Evolutionary conservation across 2,113 vertebrate genomes (phyloP), one percentile per base, ranked within the genome.

Genomic region (Rhombomys opimus): DNA sequence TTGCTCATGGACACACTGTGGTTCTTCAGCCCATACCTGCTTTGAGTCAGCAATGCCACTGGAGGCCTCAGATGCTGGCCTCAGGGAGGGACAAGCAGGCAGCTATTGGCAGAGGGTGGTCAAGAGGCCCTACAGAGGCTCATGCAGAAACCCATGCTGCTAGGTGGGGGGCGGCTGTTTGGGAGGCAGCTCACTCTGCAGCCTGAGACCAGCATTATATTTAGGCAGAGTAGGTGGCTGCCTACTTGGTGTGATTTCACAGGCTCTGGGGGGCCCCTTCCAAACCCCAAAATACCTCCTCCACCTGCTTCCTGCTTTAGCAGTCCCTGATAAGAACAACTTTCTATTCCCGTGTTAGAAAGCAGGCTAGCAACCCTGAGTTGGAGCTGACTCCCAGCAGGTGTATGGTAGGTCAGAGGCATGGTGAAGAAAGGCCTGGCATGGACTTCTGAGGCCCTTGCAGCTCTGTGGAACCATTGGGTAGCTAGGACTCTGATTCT

Each of bases 211-310:
- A 14, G 67, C 73, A 61, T 73, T 96, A 84, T 97, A 84, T 94
- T 94, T 94, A 63, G 90, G 93, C 30, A 38, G 67, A 91, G 95
- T 63, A 75, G 93, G 96, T 94, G 96, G 96, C 90, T 23, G 67
- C 93, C 95, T 12, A 50, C 93, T 50, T 17, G 41, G 89, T 89
- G 93, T 2, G 82, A 89, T 84, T 82, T 95, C 92, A 87, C 96
- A 95, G 92, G 92, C 61, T 78, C 52, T 32, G 77, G 89, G 68
- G 90, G 94, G 87, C 78, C 67, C 82, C 93, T 91, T 89, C 82
- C 82, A 91, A 97, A 4, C 61, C 93, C 96, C 25, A 50, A 89
- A 97, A 96, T 89, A 95, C 78, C 70, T 86, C 91, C 61, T 84
- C 82, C 96, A 93, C 95, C 96, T 94, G 96, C 87, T 89, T 76